phyloP scores from a whole-genome alignment of 2,113 vertebrate genomes.

The Chiloscyllium plagiosum region DNA sequence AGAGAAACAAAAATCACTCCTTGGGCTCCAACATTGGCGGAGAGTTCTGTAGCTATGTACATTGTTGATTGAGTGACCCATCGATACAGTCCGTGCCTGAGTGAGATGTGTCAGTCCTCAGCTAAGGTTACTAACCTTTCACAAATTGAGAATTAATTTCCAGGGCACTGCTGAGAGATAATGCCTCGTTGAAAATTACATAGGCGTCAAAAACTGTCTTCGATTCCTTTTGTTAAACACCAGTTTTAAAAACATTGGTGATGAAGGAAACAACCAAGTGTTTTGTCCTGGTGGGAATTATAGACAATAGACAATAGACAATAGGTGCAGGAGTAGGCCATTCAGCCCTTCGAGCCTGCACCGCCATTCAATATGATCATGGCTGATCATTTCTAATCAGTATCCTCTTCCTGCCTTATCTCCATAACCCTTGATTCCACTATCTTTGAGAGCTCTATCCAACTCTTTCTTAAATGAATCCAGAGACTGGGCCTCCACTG shows the following conservation, averaged over 20 bases:
- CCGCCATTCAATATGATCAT: too few relatives aligned
- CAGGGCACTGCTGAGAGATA: not conserved
- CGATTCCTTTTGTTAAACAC: not conserved
- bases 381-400: too few relatives aligned
- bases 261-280: not conserved
- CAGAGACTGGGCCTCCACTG: too few relatives aligned
- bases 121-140: not conserved
- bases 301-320: too few relatives aligned
- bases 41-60: not conserved
- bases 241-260: not conserved
- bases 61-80: not conserved
- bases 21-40: not conserved
- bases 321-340: too few relatives aligned
- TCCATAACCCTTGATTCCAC: too few relatives aligned
- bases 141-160: not conserved
- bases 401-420: too few relatives aligned
- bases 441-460: too few relatives aligned
- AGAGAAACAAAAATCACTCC: not conserved
- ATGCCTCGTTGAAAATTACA: not conserved
- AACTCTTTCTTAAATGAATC: too few relatives aligned
- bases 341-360: too few relatives aligned
- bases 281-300: too few relatives aligned
- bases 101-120: not conserved
- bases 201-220: not conserved
- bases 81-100: not conserved